Evolutionary conservation across 2,888 invertebrate genomes (phyloP), one percentile per base, ranked within the genome.

Genomic region (Heliconius erato): DNA sequence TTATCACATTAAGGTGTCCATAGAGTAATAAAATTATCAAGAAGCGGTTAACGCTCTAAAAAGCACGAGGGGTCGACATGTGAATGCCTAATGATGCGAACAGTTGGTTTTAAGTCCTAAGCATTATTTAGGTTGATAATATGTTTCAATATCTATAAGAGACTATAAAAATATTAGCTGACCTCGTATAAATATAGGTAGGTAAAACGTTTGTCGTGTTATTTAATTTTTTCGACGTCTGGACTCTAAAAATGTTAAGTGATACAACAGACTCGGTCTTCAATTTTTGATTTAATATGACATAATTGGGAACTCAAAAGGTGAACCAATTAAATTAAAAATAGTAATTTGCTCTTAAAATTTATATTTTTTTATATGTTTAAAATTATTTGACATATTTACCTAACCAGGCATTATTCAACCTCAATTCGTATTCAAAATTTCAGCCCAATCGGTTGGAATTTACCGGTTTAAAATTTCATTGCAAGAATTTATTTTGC

Each of bases 21-120:
- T n/a, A 65, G 28, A 67, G 44, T 78, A 77, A 14, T 63, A 78
- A 78, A 32, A 68, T 68, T 79, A 79, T 59, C 44, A 59, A 79
- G 59, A 65, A 67, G n/a, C 54, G 40, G 40, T 80, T 74, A 40
- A 80, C 80, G 80, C 74, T 80, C 80, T 65, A 80, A 32, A 72
- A 80, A 65, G 44, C 79, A 44, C 28, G 49, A 65, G 65, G 44
- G 49, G 72, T 67, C 44, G 72, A 49, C n/a, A 32, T n/a, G 72
- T 65, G 65, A 80, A 67, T 74, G 32, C 65, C 32, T 65, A 80
- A 67, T 80, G 74, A 67, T 74, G 72, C 74, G 63, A 65, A 49
- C 23, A 65, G n/a, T 26, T 63, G 77, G 74, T 74, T 28, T 19
- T 16, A 63, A 26, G 74, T 74, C 28, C 59, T 76, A 59, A 59